phyloP scores from a whole-genome alignment of 30 jellyfish, hydroid and myxozoan genomes.

The Sanderia malayensis region DNA sequence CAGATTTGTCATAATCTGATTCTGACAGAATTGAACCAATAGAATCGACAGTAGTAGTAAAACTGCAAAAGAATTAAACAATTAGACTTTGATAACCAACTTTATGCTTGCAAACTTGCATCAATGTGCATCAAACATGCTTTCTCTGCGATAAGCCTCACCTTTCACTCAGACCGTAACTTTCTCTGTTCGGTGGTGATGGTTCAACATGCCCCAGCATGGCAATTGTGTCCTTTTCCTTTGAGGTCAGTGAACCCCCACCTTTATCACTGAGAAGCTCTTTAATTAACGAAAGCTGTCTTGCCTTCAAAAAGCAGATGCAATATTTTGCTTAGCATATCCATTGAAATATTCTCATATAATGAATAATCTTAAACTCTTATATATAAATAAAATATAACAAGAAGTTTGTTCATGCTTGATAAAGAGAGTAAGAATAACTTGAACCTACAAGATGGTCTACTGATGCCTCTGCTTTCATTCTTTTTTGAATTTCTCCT shows the following conservation, averaged over 20 bases:
- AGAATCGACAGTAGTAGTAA: slow-evolving; percentile 78
- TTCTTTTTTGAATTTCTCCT: slow-evolving; percentile 82
- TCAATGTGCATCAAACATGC: too few relatives aligned
- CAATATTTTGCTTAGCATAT: too few relatives aligned
- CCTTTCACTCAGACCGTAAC: slow-evolving; percentile 72
- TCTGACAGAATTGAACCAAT: slow-evolving; percentile 77
- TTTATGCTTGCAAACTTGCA: not conserved
- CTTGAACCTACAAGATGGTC: slow-evolving; percentile 73
- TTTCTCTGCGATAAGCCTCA: too few relatives aligned
- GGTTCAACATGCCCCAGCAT: slow-evolving; percentile 45
- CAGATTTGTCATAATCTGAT: slow-evolving; percentile 87
- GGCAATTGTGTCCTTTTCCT: slow-evolving; percentile 79
- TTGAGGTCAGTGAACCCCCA: slow-evolving; percentile 56
- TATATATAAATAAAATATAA: too few relatives aligned
- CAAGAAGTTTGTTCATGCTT: too few relatives aligned
- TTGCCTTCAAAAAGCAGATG: slow-evolving; percentile 48
- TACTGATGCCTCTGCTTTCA: slow-evolving; percentile 84
- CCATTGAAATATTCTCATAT: too few relatives aligned
- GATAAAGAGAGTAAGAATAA: not conserved
- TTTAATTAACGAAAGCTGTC: slow-evolving; percentile 88
- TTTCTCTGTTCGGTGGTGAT: slow-evolving; percentile 40
- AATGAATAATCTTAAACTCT: too few relatives aligned
- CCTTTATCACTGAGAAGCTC: slow-evolving; percentile 86
- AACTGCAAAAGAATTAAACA: slow-evolving; percentile 55
- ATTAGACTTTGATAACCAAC: not conserved